Conservation (phyloP, 2,888 invertebrate species). For the Hyposoter didymator region DNA sequence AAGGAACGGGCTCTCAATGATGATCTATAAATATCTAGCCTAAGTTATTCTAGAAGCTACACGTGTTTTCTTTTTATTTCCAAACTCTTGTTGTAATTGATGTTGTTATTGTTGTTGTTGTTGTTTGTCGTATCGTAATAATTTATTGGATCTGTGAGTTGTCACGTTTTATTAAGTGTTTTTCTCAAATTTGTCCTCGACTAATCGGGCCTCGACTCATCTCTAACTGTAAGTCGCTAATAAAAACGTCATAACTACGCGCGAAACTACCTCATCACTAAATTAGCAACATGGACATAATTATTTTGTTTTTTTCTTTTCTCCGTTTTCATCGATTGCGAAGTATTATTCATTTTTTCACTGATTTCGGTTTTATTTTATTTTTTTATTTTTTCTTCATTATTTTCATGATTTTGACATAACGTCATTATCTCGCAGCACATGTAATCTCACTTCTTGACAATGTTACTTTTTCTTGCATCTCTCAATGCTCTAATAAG, state of each 20-base stretch:
- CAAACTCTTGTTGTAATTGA: slow-evolving; percentile 38
- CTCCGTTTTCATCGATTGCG: slow-evolving; percentile 68
- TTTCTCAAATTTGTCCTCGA: slow-evolving; percentile 57
- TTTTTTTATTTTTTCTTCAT: slow-evolving; percentile 1
- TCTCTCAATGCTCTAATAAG: slow-evolving; percentile 72
- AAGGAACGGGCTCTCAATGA: slow-evolving; percentile 77
- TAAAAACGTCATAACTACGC: slow-evolving; percentile 67
- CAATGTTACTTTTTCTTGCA: slow-evolving; percentile 60
- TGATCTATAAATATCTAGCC: slow-evolving; percentile 74
- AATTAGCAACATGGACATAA: slow-evolving; percentile 80
- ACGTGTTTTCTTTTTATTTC: slow-evolving; percentile 62
- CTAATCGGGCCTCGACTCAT: slow-evolving; percentile 70
- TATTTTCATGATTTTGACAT: slow-evolving; percentile 9
- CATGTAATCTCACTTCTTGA: slow-evolving; percentile 46
- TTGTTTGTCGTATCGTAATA: slow-evolving; percentile 42
- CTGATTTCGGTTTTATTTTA: background rate
- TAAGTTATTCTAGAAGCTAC: slow-evolving; percentile 74
- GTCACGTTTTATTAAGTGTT: slow-evolving; percentile 24
- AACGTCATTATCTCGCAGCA: slow-evolving; percentile 21
- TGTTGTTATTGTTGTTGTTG: slow-evolving; percentile 37
- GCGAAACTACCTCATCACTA: slow-evolving; percentile 77
- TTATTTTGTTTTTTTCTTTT: slow-evolving; percentile 68
- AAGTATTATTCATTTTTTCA: slow-evolving; percentile 64
- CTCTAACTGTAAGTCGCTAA: slow-evolving; percentile 71
- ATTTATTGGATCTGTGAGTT: slow-evolving; percentile 35